Evolutionary conservation across 1,140 invertebrate species (phyloP).

Genomic region (Nomia melanderi): DNA sequence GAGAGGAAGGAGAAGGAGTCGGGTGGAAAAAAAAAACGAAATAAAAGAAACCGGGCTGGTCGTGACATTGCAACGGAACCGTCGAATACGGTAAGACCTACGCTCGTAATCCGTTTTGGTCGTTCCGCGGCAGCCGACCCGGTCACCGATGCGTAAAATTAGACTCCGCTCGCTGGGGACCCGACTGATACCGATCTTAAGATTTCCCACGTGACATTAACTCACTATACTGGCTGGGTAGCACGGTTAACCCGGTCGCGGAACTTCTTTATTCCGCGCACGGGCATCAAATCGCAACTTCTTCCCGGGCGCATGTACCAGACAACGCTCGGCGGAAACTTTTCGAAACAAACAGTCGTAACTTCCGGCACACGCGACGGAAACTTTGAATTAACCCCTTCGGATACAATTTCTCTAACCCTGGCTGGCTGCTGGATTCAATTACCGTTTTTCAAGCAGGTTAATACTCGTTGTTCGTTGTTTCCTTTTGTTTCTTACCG

Average conservation of each 20-base stretch:
- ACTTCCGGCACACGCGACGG: conserved; percentile 16
- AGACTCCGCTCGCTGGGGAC: conserved; percentile 38
- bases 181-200: conserved; percentile 46
- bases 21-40: no score
- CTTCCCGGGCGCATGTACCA: not conserved
- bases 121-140: conserved; percentile 22
- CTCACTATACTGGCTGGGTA: not conserved
- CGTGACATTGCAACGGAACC: conserved; percentile 30
- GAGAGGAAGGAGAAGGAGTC: not conserved
- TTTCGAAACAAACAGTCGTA: conserved; percentile 35
- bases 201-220: conserved; percentile 61
- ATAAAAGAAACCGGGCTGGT: no score
- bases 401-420: not conserved
- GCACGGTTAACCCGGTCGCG: conserved; percentile 30
- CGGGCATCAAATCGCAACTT: conserved; percentile 36
- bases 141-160: conserved; percentile 62
- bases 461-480: not conserved
- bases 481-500: no score
- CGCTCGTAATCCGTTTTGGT: conserved; percentile 22
- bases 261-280: conserved; percentile 33
- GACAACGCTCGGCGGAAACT: conserved; percentile 5
- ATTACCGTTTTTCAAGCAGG: not conserved
- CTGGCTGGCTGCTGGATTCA: not conserved
- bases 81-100: conserved; percentile 17
- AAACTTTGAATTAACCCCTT: conserved; percentile 25